A percentile compares a stretch with the other conserved stretches of the same genome.
Evolutionary conservation across 1,140 invertebrate genomes (phyloP).

Genomic region (Mylabris phalerata): DNA sequence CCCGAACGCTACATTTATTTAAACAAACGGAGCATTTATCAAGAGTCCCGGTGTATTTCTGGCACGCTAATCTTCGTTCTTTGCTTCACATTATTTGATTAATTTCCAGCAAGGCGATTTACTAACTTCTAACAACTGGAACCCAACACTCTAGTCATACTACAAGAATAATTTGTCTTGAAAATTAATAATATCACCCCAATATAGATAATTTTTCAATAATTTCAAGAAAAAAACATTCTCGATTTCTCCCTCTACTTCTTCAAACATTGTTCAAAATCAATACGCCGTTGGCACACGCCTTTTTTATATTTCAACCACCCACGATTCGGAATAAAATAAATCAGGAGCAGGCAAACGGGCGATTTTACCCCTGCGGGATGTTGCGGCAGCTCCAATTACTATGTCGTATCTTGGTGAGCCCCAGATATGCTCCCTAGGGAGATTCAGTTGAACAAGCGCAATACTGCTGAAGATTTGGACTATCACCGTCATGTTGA

Average conservation of each 20-base stretch:
- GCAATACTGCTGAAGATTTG: neutral
- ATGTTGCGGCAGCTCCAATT: slow-evolving; percentile 23
- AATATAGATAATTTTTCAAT: too few relatives aligned
- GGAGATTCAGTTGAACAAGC: neutral
- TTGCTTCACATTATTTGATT: slow-evolving; percentile 12
- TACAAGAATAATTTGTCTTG: too few relatives aligned
- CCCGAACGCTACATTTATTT: slow-evolving; percentile 31
- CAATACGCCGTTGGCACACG: slow-evolving; percentile 21
- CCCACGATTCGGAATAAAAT: slow-evolving; percentile 26
- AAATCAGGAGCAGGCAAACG: slow-evolving; percentile 13
- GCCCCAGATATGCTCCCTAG: slow-evolving; percentile 4
- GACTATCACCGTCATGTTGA: too few relatives aligned
- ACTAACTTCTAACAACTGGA: too few relatives aligned
- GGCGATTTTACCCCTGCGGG: slow-evolving; percentile 20
- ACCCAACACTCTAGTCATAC: too few relatives aligned
- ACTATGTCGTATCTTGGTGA: slow-evolving; percentile 15
- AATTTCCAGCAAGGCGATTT: neutral
- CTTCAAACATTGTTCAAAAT: slow-evolving; percentile 14
- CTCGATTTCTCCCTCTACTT: neutral
- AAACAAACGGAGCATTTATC: slow-evolving; percentile 33
- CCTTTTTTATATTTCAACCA: slow-evolving; percentile 24
- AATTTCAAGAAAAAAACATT: neutral
- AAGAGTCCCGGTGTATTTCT: slow-evolving; percentile 16
- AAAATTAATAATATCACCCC: too few relatives aligned
- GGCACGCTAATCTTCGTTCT: slow-evolving; percentile 16